Evolutionary conservation across 2,888 invertebrate species (phyloP).

Genomic region (Stramonita haemastoma): DNA sequence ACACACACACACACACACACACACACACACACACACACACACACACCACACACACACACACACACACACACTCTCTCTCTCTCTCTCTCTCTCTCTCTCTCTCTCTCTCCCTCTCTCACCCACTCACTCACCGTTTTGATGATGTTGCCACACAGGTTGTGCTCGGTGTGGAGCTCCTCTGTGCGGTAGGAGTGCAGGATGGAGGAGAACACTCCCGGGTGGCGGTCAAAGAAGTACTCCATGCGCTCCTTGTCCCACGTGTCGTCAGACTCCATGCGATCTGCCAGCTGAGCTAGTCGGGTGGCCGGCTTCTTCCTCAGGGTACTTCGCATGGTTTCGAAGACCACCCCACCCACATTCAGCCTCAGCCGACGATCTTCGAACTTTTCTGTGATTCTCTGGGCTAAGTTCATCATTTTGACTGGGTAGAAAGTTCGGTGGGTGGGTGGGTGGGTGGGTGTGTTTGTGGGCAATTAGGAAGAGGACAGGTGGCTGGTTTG

Average conservation of each 20-base stretch:
- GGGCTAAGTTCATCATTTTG: slow-evolving; percentile 35
- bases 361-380: slow-evolving; percentile 61
- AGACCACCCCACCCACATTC: slow-evolving; percentile 73
- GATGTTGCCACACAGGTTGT: slow-evolving; percentile 75
- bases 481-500: neutral
- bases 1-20: no score
- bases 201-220: slow-evolving; percentile 72
- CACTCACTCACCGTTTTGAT: slow-evolving; percentile 69
- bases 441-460: neutral
- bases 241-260: slow-evolving; percentile 66
- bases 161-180: slow-evolving; percentile 74
- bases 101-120: no score
- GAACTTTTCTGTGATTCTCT: slow-evolving; percentile 33
- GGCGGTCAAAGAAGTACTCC: slow-evolving; percentile 76
- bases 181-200: slow-evolving; percentile 74
- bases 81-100: no score
- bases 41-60: no score
- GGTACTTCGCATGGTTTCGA: slow-evolving; percentile 71
- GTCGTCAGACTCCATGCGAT: slow-evolving; percentile 70
- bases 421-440: neutral
- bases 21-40: no score
- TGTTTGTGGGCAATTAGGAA: no score
- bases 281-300: slow-evolving; percentile 69
- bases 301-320: slow-evolving; percentile 69
- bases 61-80: no score